These are phyloP conservation scores for Danaus plexippus DNA, from an alignment of 1,140 invertebrate species.

Conservation along the genomic window DNA sequence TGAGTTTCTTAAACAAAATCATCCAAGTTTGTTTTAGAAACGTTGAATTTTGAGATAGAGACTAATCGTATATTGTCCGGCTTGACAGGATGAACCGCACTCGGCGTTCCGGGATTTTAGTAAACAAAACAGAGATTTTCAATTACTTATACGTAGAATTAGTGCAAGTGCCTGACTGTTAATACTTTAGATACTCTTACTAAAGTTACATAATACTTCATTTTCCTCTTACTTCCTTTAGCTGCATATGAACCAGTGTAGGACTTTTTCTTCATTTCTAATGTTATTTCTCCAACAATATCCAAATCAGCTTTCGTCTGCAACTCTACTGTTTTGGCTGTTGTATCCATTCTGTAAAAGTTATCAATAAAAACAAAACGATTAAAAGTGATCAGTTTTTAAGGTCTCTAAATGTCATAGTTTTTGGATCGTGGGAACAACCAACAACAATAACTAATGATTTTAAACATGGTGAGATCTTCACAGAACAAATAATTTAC, in stretches of 20 bases:
- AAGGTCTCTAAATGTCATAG: too few relatives aligned
- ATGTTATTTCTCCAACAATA: slow-evolving; percentile 29
- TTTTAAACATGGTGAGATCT: slow-evolving; percentile 2
- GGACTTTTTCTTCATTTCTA: slow-evolving; percentile 25
- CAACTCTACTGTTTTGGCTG: slow-evolving; percentile 37
- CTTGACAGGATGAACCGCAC: background rate
- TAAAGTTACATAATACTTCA: too few relatives aligned
- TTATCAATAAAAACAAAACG: background rate
- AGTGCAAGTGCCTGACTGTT: background rate
- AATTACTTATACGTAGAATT: slow-evolving; percentile 3
- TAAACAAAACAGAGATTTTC: background rate
- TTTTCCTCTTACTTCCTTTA: slow-evolving; percentile 35
- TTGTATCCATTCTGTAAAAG: slow-evolving; percentile 44
- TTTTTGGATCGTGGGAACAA: background rate
- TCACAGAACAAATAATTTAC: slow-evolving; percentile 2
- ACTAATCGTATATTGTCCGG: too few relatives aligned
- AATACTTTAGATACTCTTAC: slow-evolving; percentile 5
- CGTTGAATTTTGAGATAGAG: too few relatives aligned
- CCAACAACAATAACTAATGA: slow-evolving; percentile 1
- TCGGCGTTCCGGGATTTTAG: background rate
- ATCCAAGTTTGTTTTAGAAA: too few relatives aligned
- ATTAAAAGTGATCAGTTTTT: slow-evolving; percentile 1
- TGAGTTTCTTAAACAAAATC: too few relatives aligned
- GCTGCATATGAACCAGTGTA: slow-evolving; percentile 30
- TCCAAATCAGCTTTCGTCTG: slow-evolving; percentile 39